phyloP scores from a whole-genome alignment of 2,888 invertebrate genomes.

The Cosmorhoe ocellata region DNA sequence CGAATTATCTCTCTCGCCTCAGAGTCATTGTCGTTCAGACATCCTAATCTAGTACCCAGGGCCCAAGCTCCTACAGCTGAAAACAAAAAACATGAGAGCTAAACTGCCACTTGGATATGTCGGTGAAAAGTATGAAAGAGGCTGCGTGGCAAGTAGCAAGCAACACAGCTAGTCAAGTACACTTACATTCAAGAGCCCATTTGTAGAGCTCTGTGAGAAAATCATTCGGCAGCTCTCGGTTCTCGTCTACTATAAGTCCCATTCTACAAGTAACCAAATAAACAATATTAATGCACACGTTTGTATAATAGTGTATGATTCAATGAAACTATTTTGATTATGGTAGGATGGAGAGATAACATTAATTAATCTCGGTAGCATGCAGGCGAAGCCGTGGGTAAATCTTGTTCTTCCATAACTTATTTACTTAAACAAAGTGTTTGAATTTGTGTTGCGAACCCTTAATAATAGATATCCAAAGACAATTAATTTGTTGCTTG shows the following conservation, averaged over 20 bases:
- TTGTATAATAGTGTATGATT: too few relatives aligned
- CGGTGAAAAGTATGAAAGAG: constrained; percentile 39
- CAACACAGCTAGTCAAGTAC: constrained; percentile 38
- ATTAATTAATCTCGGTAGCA: too few relatives aligned
- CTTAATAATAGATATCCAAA: background rate
- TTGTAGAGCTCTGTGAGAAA: constrained; percentile 88
- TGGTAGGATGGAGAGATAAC: too few relatives aligned
- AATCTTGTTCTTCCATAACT: constrained; percentile 1
- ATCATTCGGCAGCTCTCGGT: constrained; percentile 84
- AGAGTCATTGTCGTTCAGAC: constrained; percentile 86
- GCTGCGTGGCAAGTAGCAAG: constrained; percentile 20
- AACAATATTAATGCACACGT: too few relatives aligned
- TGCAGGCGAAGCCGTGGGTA: too few relatives aligned
- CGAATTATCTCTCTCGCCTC: constrained; percentile 90
- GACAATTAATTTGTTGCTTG: constrained; percentile 24
- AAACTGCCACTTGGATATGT: constrained; percentile 35
- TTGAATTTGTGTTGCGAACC: too few relatives aligned
- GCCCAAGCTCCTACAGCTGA: constrained; percentile 91
- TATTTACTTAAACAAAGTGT: constrained; percentile 6
- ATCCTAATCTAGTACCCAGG: constrained; percentile 90
- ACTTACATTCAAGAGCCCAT: constrained; percentile 93
- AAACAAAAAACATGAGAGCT: constrained; percentile 39
- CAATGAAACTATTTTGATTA: too few relatives aligned
- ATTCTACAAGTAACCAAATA: constrained; percentile 81
- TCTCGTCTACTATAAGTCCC: constrained; percentile 81